Conservation (phyloP, 2,797 vertebrate genomes). For the Leptatherina wallacei region DNA sequence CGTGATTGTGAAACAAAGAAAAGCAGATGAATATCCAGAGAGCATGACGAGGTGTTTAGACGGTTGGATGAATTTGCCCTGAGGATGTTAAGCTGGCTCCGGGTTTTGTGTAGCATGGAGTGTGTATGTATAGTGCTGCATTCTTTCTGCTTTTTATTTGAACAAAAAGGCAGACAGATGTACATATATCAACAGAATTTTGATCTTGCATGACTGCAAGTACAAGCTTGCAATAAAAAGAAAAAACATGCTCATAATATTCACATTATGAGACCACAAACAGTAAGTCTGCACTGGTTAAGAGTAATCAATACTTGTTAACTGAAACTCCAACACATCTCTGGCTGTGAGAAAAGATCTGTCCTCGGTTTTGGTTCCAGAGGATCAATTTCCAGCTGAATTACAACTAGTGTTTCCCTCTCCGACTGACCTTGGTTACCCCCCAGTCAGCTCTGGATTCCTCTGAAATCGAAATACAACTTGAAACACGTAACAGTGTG, state of each 20-base stretch:
- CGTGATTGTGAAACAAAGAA: conserved; percentile 19
- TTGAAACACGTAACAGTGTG: conserved; percentile 16
- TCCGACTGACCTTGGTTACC: conserved; percentile 23
- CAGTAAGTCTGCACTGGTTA: conserved; percentile 33
- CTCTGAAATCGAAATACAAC: neutral
- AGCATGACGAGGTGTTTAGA: conserved; percentile 16
- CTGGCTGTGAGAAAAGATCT: conserved; percentile 17
- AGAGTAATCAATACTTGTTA: conserved; percentile 54
- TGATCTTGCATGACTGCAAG: conserved; percentile 15
- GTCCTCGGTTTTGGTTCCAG: conserved; percentile 40
- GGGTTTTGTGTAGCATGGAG: conserved; percentile 3
- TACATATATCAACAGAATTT: conserved; percentile 19
- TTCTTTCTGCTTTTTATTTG: conserved; percentile 27
- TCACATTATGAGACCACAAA: conserved; percentile 28
- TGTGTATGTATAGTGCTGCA: neutral
- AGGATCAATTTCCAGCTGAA: conserved; percentile 42
- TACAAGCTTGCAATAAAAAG: neutral
- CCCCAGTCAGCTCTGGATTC: conserved; percentile 3
- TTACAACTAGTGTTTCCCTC: conserved; percentile 6
- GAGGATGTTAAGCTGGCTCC: conserved; percentile 5
- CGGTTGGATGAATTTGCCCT: conserved; percentile 20
- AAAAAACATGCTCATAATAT: conserved; percentile 4
- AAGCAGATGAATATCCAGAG: neutral
- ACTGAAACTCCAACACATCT: conserved; percentile 43
- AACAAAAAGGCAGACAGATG: conserved; percentile 28